Base-by-base conservation (phyloP, 1,140 invertebrate species). In the Sycobia sp. region DNA sequence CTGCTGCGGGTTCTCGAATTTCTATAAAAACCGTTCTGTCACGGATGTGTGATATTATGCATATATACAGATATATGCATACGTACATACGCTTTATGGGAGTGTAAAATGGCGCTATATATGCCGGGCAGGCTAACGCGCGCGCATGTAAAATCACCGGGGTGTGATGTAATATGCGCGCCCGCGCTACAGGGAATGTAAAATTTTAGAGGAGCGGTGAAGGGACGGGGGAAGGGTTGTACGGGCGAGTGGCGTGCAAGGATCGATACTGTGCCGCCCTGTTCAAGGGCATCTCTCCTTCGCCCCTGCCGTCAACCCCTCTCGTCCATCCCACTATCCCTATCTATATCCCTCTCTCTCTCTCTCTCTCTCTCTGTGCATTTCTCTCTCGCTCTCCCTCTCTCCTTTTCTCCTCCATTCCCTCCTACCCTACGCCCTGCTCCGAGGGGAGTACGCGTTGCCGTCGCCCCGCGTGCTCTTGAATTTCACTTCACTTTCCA, bases 61-160 rank as follows among this genome's bases (percentile, higher is more conserved):
- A n/a, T n/a, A n/a, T n/a, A n/a, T n/a, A n/a, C n/a, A n/a, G n/a
- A n/a, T n/a, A n/a, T n/a, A n/a, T n/a, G n/a, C n/a, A n/a, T n/a
- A n/a, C n/a, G n/a, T n/a, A n/a, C n/a, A n/a, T n/a, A 69, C 55
- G 66, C 53, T 69, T 71, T 69, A 71, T 71, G 66, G n/a, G 68
- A 61, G 68, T 69, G 68, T 69, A 71, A 71, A 71, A 69, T 66
- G 66, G 66, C 50, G 46, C 32, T 53, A n/a, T n/a, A n/a, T n/a
- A n/a, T n/a, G n/a, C n/a, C n/a, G n/a, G n/a, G n/a, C n/a, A n/a
- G n/a, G n/a, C n/a, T n/a, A n/a, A 32, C 29, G 29, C 29, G 29
- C 29, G 29, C 29, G 29, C 25, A 39, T 20, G 38, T 34, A 23
- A 58, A 50, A 54, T 36, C 53, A 41, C 18, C 27, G 29, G 36